A percentile compares a stretch with the other conserved stretches of the same genome.
Evolutionary conservation across 2,888 invertebrate genomes (phyloP).

Genomic region (Caenorhabditis wallacei): DNA sequence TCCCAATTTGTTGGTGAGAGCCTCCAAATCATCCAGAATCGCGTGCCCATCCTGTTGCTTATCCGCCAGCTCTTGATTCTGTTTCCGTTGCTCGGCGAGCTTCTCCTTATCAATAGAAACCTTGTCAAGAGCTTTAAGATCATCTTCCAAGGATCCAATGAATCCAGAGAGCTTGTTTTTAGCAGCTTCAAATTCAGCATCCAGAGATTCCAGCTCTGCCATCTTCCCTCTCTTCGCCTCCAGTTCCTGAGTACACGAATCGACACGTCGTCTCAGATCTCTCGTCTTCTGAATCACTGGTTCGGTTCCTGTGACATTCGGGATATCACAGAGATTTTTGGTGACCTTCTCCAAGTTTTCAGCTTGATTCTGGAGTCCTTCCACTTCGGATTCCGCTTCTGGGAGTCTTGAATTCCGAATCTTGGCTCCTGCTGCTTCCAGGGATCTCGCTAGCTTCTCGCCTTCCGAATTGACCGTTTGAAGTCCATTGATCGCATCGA

Average conservation of each 20-base stretch:
- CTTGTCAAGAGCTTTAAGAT: slow-evolving; percentile 63
- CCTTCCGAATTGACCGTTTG: slow-evolving; percentile 62
- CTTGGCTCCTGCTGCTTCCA: slow-evolving; percentile 52
- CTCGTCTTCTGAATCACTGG: slow-evolving; percentile 33
- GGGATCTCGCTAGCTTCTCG: slow-evolving; percentile 58
- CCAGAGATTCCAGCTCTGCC: slow-evolving; percentile 56
- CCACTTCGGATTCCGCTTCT: slow-evolving; percentile 59
- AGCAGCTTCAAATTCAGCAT: slow-evolving; percentile 59
- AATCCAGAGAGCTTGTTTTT: slow-evolving; percentile 45
- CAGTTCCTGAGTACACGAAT: slow-evolving; percentile 61
- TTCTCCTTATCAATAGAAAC: slow-evolving; percentile 61
- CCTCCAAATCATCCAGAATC: slow-evolving; percentile 65
- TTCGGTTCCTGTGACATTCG: slow-evolving; percentile 68
- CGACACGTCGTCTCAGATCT: slow-evolving; percentile 53
- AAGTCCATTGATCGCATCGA: slow-evolving; percentile 70
- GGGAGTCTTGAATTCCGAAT: slow-evolving; percentile 50
- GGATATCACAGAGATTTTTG: slow-evolving; percentile 57
- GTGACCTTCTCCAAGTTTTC: slow-evolving; percentile 61
- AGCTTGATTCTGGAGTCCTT: slow-evolving; percentile 54
- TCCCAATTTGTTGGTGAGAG: slow-evolving; percentile 30
- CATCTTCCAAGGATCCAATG: slow-evolving; percentile 59
- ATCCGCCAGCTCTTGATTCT: slow-evolving; percentile 48
- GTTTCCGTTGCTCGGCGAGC: slow-evolving; percentile 62
- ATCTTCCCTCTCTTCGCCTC: slow-evolving; percentile 52
- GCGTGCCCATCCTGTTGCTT: slow-evolving; percentile 48